These are phyloP conservation scores for Ochropleura plecta DNA, from an alignment of 2,888 invertebrate genomes.

Conservation along the genomic window DNA sequence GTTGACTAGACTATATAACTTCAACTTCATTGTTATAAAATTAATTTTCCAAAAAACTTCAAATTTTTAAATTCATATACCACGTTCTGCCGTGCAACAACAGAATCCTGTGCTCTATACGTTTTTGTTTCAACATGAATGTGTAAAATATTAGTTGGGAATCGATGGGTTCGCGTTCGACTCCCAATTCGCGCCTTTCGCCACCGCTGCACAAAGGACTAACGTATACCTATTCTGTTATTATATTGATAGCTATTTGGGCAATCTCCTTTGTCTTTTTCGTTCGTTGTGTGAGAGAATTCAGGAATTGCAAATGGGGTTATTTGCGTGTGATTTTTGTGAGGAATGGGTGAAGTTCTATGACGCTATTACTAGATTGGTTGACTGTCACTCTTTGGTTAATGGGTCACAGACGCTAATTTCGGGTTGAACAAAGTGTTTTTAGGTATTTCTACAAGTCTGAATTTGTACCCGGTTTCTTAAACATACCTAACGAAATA, in stretches of 20 bases:
- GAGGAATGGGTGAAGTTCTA: not conserved
- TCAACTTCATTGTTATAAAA: not conserved
- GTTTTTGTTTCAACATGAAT: slow-evolving; percentile 80
- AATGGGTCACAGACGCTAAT: too few relatives aligned
- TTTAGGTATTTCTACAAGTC: too few relatives aligned
- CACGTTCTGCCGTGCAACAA: slow-evolving; percentile 39
- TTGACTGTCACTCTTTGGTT: too few relatives aligned
- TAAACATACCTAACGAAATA: too few relatives aligned
- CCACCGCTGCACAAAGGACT: slow-evolving; percentile 54
- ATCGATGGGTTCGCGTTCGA: slow-evolving; percentile 75
- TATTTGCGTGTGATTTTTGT: slow-evolving; percentile 30
- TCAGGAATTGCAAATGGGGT: slow-evolving; percentile 9
- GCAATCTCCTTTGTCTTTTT: slow-evolving; percentile 26
- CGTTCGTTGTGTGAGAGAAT: slow-evolving; percentile 4
- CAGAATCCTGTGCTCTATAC: slow-evolving; percentile 70
- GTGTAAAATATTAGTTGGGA: slow-evolving; percentile 82
- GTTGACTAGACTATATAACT: too few relatives aligned
- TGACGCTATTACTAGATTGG: too few relatives aligned
- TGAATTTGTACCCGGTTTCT: too few relatives aligned
- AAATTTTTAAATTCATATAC: slow-evolving; percentile 40
- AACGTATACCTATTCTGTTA: slow-evolving; percentile 56
- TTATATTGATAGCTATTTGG: slow-evolving; percentile 38
- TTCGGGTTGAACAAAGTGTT: too few relatives aligned
- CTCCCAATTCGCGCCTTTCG: slow-evolving; percentile 64
- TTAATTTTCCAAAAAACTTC: not conserved